These are phyloP conservation scores for Amphilophus citrinellus DNA, from an alignment of 2,113 vertebrate genomes.

Conservation along the genomic window DNA sequence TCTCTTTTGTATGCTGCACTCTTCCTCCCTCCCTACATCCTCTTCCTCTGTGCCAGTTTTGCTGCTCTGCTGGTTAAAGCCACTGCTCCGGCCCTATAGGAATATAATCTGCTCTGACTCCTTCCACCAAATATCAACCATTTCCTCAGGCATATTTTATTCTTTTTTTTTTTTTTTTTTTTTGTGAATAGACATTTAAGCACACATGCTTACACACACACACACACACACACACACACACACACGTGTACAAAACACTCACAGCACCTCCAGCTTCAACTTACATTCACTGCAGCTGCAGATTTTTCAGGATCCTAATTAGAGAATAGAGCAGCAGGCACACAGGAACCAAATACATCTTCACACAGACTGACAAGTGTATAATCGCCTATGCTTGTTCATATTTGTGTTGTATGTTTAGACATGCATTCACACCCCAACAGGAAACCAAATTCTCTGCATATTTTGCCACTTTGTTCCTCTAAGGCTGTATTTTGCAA, in stretches of 20 bases:
- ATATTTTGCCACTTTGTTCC: background rate
- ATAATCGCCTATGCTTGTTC: background rate
- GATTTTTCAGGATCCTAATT: conserved; percentile 6
- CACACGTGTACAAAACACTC: background rate
- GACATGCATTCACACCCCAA: background rate
- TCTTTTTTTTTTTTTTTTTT: background rate
- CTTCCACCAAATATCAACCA: conserved; percentile 8
- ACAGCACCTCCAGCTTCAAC: background rate
- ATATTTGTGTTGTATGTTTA: background rate
- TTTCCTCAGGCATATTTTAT: background rate
- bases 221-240: background rate
- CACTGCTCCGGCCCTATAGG: background rate
- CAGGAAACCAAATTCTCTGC: background rate
- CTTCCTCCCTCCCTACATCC: conserved; percentile 1
- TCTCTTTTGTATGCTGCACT: background rate
- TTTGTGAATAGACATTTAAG: background rate
- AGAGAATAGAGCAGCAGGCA: background rate
- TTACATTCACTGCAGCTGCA: background rate
- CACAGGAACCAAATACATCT: background rate
- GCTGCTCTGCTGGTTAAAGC: conserved; percentile 15
- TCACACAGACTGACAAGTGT: background rate
- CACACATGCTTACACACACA: background rate
- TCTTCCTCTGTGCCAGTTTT: conserved; percentile 17
- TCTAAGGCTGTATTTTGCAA: background rate
- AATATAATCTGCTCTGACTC: conserved; percentile 9